Evolutionary conservation across 2,888 invertebrate species (phyloP).

Genomic region (Myopa tessellatipennis): DNA sequence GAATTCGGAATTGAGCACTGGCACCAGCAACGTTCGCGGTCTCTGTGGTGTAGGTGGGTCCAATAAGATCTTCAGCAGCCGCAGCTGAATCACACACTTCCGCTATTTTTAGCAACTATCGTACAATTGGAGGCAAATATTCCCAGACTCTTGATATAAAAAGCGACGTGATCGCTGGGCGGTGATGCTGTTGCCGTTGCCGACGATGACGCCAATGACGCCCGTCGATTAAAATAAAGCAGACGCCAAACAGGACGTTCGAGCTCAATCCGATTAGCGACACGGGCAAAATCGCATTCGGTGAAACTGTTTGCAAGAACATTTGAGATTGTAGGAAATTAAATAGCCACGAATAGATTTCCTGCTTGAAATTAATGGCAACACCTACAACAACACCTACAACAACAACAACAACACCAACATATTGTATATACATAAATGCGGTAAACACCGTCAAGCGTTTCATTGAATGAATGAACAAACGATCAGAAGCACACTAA

Average conservation of each 20-base stretch:
- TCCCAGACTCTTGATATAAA: not conserved
- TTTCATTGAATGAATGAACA: conserved; percentile 16
- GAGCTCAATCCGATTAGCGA: not conserved
- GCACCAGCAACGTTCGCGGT: not conserved
- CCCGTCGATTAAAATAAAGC: conserved; percentile 61
- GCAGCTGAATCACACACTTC: conserved; percentile 7
- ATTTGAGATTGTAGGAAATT: conserved; percentile 19
- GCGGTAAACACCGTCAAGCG: not conserved
- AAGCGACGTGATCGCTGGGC: not conserved
- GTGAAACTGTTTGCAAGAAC: not conserved
- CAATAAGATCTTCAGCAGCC: not conserved
- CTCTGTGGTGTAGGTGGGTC: not conserved
- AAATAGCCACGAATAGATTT: conserved; percentile 1
- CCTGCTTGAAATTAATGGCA: conserved; percentile 9
- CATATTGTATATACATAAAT: not conserved
- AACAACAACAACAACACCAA: not conserved
- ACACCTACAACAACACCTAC: conserved; percentile 48
- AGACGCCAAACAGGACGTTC: conserved; percentile 51
- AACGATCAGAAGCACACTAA: conserved; percentile 35
- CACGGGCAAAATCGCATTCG: not conserved
- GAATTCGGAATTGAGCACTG: conserved; percentile 3
- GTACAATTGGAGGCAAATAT: not conserved
- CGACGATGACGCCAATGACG: conserved; percentile 56
- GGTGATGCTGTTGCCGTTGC: conserved; percentile 9
- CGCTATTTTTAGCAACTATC: conserved; percentile 10